Evolutionary conservation across 1,140 invertebrate species (phyloP).

Genomic region (Metopolophium dirhodum): DNA sequence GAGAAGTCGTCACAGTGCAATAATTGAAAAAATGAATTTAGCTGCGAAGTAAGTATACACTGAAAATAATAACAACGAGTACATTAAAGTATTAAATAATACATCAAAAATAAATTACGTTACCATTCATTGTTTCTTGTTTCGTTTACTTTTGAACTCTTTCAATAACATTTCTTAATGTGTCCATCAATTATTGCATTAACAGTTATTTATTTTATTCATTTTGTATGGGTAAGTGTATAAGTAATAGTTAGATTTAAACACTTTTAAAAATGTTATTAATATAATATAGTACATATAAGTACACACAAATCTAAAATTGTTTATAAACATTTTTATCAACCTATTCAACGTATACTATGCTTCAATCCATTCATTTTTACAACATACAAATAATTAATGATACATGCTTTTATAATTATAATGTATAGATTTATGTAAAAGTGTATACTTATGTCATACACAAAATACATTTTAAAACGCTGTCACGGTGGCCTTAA

Average conservation of each 20-base stretch:
- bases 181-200: no score
- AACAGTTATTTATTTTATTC: no score
- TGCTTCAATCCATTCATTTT: not conserved
- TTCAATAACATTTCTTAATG: not conserved
- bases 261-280: not conserved
- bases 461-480: not conserved
- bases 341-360: not conserved
- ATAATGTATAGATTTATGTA: no score
- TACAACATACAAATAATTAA: not conserved
- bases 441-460: not conserved
- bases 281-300: no score
- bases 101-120: not conserved
- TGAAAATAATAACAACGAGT: not conserved
- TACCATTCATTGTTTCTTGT: not conserved
- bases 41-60: conserved; percentile 64
- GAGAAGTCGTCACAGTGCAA: conserved; percentile 71
- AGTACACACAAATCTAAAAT: not conserved
- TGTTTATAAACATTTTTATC: not conserved
- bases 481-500: not conserved
- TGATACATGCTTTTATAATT: no score
- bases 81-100: not conserved
- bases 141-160: not conserved
- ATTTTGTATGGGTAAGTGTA: not conserved
- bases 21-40: conserved; percentile 73
- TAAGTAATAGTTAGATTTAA: not conserved